These are phyloP conservation scores for Tetraodon nigroviridis DNA, from an alignment of 2,113 vertebrate species.

Conservation along the genomic window DNA sequence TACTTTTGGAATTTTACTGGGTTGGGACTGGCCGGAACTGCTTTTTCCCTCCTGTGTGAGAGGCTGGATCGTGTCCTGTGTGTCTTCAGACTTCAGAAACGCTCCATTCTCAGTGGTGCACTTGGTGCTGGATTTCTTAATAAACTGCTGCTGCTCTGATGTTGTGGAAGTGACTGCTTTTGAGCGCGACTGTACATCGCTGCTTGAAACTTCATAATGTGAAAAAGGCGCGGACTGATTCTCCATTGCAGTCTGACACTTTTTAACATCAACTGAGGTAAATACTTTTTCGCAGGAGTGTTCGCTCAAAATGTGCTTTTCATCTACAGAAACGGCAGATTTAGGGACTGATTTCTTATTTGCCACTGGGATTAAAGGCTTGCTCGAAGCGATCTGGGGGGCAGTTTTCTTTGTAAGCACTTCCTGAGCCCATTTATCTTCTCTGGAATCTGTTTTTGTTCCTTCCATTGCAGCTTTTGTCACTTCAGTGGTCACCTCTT, in stretches of 20 bases:
- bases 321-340: slow-evolving; percentile 39
- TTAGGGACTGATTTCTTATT: slow-evolving; percentile 60
- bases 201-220: slow-evolving; percentile 26
- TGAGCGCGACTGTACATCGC: slow-evolving; percentile 43
- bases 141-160: slow-evolving; percentile 58
- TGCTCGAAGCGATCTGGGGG: slow-evolving; percentile 60
- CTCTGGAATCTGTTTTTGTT: slow-evolving; percentile 27
- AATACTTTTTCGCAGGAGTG: slow-evolving; percentile 27
- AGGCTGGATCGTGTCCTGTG: slow-evolving; percentile 52
- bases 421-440: slow-evolving; percentile 18
- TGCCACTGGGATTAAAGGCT: slow-evolving; percentile 56
- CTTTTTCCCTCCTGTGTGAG: slow-evolving; percentile 59
- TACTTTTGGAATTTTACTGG: slow-evolving; percentile 71
- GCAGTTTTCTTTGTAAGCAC: slow-evolving; percentile 39
- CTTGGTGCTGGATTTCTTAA: slow-evolving; percentile 59
- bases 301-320: slow-evolving; percentile 36
- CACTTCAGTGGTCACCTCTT: slow-evolving; percentile 26
- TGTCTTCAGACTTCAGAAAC: slow-evolving; percentile 63
- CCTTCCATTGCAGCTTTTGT: slow-evolving; percentile 38
- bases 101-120: slow-evolving; percentile 47
- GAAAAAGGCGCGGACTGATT: slow-evolving; percentile 29
- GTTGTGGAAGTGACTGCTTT: slow-evolving; percentile 39
- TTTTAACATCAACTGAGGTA: slow-evolving; percentile 26
- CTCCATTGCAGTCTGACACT: slow-evolving; percentile 23
- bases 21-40: slow-evolving; percentile 43